Evolutionary conservation across 2,113 vertebrate genomes (phyloP).

Genomic region (Falco punctatus): DNA sequence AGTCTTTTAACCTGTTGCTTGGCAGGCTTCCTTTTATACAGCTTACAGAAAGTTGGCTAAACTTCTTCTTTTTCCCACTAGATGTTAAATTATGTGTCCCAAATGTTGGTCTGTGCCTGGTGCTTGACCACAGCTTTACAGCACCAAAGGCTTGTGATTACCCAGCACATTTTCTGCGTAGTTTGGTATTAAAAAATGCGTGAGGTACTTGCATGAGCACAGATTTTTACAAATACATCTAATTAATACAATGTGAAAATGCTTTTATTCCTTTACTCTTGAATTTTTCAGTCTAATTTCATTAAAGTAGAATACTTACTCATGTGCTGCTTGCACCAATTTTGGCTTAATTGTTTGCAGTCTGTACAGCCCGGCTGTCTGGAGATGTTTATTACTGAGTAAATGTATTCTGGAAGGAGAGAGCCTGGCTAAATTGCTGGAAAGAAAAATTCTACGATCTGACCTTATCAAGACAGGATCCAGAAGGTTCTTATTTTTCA

Average conservation of each 20-base stretch:
- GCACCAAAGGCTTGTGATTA: background rate
- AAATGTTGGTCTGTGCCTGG: background rate
- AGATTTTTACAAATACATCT: slow-evolving; percentile 4
- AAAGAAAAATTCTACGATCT: slow-evolving; percentile 57
- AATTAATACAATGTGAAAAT: slow-evolving; percentile 29
- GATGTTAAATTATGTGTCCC: background rate
- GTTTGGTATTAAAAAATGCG: background rate
- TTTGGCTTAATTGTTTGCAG: slow-evolving; percentile 65
- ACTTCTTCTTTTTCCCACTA: background rate
- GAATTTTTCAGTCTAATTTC: slow-evolving; percentile 35
- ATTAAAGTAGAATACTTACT: slow-evolving; percentile 43
- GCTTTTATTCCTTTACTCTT: slow-evolving; percentile 10
- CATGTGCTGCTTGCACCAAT: slow-evolving; percentile 26
- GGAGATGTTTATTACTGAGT: slow-evolving; percentile 57
- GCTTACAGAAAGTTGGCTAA: background rate
- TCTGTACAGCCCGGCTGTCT: slow-evolving; percentile 39
- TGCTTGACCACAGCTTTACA: background rate
- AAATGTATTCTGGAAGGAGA: slow-evolving; percentile 63
- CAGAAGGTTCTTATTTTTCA: slow-evolving; percentile 66
- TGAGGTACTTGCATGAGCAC: background rate
- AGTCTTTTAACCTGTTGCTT: background rate
- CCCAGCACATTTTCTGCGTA: background rate
- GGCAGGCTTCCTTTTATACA: background rate
- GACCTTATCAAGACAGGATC: slow-evolving; percentile 60
- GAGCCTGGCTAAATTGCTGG: slow-evolving; percentile 43